Base-by-base conservation (phyloP, 2,797 vertebrate species). In the Furcifer pardalis region DNA sequence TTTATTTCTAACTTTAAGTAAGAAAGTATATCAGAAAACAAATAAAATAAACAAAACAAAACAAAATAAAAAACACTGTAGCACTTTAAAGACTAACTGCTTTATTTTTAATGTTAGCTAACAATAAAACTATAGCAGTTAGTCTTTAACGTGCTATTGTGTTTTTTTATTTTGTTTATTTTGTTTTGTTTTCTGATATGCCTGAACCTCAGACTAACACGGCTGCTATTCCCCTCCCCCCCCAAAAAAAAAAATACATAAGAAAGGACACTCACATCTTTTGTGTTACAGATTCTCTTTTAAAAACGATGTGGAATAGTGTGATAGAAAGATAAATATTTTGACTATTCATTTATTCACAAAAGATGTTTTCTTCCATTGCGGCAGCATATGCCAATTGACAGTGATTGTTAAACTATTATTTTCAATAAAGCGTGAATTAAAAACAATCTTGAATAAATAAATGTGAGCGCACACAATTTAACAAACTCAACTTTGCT, bases 1-100 rank as follows among this genome's bases (percentile, higher is more conserved):
- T 83, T 92, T 49, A 46, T 56, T 89, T 91, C 63, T 44, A 75
- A 40, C 85, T 63, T 72, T n/a, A 35, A 60, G 13, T 40, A 32
- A 40, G 91, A 52, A 85, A 65, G 40, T n/a, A 49, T n/a, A n/a
- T n/a, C n/a, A n/a, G n/a, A n/a, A n/a, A n/a, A n/a, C n/a, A n/a
- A n/a, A n/a, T n/a, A n/a, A n/a, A n/a, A n/a, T n/a, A n/a, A n/a
- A n/a, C n/a, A n/a, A n/a, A n/a, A n/a, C n/a, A n/a, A n/a, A n/a
- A n/a, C n/a, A n/a, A n/a, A n/a, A n/a, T n/a, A n/a, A n/a, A n/a
- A n/a, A n/a, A n/a, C n/a, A n/a, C n/a, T n/a, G n/a, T n/a, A n/a
- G n/a, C n/a, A n/a, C n/a, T n/a, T n/a, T n/a, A n/a, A n/a, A n/a
- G n/a, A n/a, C n/a, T n/a, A n/a, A n/a, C n/a, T n/a, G n/a, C n/a